phyloP scores from a whole-genome alignment of 2,113 vertebrate genomes.

The Ia io region DNA sequence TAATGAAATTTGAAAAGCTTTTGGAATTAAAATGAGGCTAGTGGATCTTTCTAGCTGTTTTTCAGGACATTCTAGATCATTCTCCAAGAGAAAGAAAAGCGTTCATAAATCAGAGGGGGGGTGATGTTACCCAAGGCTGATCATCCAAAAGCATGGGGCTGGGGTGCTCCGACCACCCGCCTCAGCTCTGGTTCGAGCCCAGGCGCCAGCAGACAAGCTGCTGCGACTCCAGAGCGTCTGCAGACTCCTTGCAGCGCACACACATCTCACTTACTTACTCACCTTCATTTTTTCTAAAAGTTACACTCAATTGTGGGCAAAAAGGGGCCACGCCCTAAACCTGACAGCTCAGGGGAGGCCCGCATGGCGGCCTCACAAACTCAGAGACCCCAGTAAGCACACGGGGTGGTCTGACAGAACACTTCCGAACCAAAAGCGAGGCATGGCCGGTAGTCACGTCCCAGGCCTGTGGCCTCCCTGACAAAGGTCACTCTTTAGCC shows the following conservation, averaged over 20 bases:
- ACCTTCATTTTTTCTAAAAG: constrained; percentile 47
- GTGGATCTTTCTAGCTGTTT: background rate
- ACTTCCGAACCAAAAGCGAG: background rate
- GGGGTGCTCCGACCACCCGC: background rate
- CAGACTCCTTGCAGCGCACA: background rate
- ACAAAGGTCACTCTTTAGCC: background rate
- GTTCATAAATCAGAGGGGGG: background rate
- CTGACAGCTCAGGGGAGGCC: background rate
- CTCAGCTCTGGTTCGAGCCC: background rate
- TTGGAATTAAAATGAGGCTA: constrained; percentile 3
- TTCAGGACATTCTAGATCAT: background rate
- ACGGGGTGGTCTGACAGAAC: background rate
- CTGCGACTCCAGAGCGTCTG: background rate
- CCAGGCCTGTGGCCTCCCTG: background rate
- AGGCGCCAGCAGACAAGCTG: background rate
- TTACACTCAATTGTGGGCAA: background rate
- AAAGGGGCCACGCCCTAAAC: background rate
- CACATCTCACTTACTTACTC: constrained; percentile 38
- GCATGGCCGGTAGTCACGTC: background rate
- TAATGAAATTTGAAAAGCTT: constrained; percentile 15
- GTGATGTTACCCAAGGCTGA: background rate
- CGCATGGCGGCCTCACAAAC: background rate
- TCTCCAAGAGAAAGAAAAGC: background rate
- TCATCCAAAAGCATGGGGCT: background rate
- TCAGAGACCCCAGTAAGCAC: background rate